phyloP scores from a whole-genome alignment of 2,113 vertebrate genomes.

The Ariopsis seemanni region DNA sequence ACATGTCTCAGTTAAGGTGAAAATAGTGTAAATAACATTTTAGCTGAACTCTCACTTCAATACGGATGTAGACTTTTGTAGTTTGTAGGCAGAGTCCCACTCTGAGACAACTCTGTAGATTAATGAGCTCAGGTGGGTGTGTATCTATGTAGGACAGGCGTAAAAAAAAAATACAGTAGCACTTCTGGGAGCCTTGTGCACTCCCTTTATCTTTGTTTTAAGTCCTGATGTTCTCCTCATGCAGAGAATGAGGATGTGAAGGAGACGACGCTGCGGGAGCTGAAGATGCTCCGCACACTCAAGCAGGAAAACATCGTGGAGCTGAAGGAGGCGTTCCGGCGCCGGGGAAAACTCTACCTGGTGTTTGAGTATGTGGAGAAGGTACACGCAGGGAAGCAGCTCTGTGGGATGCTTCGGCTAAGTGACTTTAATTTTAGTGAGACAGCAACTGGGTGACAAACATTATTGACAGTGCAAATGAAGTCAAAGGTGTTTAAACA shows the following conservation, averaged over 20 bases:
- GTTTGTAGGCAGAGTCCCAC: not conserved
- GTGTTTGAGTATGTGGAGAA: constrained; percentile 86
- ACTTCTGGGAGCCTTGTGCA: not conserved
- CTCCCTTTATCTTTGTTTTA: not conserved
- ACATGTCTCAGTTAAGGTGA: not conserved
- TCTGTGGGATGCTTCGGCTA: constrained; percentile 1
- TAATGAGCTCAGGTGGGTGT: not conserved
- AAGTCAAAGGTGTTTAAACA: not conserved
- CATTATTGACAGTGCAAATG: not conserved
- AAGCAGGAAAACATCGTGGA: constrained; percentile 99
- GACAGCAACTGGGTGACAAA: not conserved
- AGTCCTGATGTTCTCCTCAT: not conserved
- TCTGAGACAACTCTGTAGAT: not conserved
- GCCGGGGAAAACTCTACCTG: constrained; percentile 95
- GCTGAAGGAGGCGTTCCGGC: constrained; percentile 95
- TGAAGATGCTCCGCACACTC: constrained; percentile 98
- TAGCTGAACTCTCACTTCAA: not conserved
- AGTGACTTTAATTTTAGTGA: not conserved
- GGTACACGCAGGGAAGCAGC: constrained; percentile 52
- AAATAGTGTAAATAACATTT: not conserved
- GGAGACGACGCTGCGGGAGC: constrained; percentile 88
- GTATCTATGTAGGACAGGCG: not conserved
- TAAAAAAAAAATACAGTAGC: not conserved
- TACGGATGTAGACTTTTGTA: not conserved
- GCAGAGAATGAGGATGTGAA: constrained; percentile 81